Evolutionary conservation across 2,113 vertebrate species (phyloP).

Genomic region (Electrona antarctica): DNA sequence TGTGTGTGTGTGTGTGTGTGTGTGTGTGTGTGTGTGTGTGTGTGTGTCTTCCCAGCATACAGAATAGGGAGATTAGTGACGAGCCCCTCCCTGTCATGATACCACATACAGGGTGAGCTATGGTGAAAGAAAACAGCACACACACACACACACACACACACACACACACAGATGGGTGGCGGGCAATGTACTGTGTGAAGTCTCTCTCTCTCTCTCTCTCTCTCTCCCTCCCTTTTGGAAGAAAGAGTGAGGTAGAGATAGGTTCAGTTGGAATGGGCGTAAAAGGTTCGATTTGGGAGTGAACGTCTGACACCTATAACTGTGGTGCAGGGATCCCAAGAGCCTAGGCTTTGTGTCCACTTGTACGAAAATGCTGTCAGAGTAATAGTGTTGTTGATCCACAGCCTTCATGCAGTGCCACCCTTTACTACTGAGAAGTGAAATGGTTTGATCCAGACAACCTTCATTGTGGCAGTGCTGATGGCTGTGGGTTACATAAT

Average conservation of each 20-base stretch:
- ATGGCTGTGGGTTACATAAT: too few species aligned
- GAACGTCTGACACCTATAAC: conserved; percentile 1
- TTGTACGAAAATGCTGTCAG: conserved; percentile 12
- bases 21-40: background rate
- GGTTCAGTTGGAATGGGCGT: conserved; percentile 31
- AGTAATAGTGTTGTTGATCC: conserved; percentile 31
- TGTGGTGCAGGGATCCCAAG: conserved; percentile 17
- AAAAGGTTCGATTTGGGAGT: conserved; percentile 13
- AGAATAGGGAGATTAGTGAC: conserved; percentile 56
- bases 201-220: conserved; percentile 7
- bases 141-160: conserved; percentile 21
- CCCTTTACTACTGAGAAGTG: too few species aligned
- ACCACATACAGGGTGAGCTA: conserved; percentile 47
- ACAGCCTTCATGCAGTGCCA: conserved; percentile 4
- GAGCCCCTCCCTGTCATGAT: conserved; percentile 50
- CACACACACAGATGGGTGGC: conserved; percentile 48
- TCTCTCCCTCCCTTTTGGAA: conserved; percentile 10
- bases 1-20: background rate
- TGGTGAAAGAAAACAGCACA: conserved; percentile 39
- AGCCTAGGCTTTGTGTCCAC: conserved; percentile 36
- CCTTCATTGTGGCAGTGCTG: too few species aligned
- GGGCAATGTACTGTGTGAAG: conserved; percentile 53
- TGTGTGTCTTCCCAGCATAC: conserved; percentile 26
- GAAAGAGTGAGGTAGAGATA: conserved; percentile 41
- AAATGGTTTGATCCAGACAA: too few species aligned